phyloP scores from a whole-genome alignment of 2,888 invertebrate species.

The Spodoptera littoralis region DNA sequence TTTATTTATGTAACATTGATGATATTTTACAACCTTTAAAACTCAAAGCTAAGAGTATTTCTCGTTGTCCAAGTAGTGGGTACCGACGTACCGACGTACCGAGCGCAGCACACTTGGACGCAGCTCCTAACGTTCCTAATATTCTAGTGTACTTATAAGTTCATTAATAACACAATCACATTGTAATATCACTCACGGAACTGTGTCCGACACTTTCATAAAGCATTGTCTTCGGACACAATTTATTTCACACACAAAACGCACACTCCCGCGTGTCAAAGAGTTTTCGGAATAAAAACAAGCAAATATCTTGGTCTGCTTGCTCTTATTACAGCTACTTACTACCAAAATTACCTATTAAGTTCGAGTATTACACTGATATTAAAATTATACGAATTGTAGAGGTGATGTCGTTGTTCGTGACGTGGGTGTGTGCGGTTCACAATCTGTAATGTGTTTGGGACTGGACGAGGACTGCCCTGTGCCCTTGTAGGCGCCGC shows the following conservation, averaged over 20 bases:
- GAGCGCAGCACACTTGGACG: conserved; percentile 53
- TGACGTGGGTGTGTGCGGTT: conserved; percentile 60
- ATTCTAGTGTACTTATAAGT: conserved; percentile 83
- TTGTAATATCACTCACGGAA: conserved; percentile 86
- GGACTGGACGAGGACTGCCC: conserved; percentile 58
- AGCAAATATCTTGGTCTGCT: conserved; percentile 74
- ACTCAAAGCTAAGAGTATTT: conserved; percentile 79
- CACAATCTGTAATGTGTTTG: conserved; percentile 65
- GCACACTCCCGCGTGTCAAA: conserved; percentile 72
- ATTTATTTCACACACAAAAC: conserved; percentile 72
- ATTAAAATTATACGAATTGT: conserved; percentile 42
- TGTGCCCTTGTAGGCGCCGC: conserved; percentile 34
- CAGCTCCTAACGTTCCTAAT: conserved; percentile 69
- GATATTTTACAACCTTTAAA: conserved; percentile 78
- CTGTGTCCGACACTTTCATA: conserved; percentile 75
- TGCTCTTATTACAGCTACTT: conserved; percentile 67
- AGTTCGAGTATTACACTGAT: conserved; percentile 55
- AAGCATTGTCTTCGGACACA: conserved; percentile 80
- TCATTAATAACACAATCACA: conserved; percentile 87
- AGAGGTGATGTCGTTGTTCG: conserved; percentile 43
- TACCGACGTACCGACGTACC: conserved; percentile 8
- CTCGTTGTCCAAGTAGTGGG: conserved; percentile 65
- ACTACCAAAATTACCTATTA: conserved; percentile 51
- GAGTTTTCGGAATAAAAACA: conserved; percentile 75
- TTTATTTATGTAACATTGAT: conserved; percentile 73